Evolutionary conservation across 2,888 invertebrate species (phyloP), one percentile per base, ranked within the genome.

Genomic region (Drosophila hawaiiensis): DNA sequence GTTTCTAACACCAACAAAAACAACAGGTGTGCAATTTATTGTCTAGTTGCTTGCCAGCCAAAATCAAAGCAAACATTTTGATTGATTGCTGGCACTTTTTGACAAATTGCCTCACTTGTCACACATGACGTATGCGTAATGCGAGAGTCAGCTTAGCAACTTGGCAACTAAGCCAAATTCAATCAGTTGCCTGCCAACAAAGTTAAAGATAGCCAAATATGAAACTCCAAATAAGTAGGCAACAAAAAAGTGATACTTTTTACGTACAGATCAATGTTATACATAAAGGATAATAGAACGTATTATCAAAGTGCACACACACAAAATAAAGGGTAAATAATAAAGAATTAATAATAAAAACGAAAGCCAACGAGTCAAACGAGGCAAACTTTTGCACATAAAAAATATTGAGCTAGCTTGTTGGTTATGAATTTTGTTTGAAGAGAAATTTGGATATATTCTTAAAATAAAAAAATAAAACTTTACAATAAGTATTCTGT

Each of bases 101-200:
- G 33, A 54, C 56, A 54, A 29, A 37, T 61, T 39, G 41, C 43
- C 50, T 29, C 54, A 50, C 22, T 70, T 70, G 77, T 55, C 73
- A 53, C 52, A 66, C 75, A 25, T 53, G 77, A 39, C 80, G 80
- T 88, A 88, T 84, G 55, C 84, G 76, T 63, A 69, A 84, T 83
- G 53, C 54, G 39, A 9, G 31, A 31, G 47, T 25, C 62, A 50
- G 28, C 35, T 54, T 39, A 19, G 19, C 55, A 35, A 56, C 47
- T 54, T 39, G 22, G 19, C 55, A 35, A 56, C 47, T 31, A n/a
- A 41, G 10, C 35, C 41, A n/a, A 56, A 54, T 47, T 61, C 28
- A 60, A 43, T 47, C 55, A 35, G 35, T 3, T 39, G 41, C 54
- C 12, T 14, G 12, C 6, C 22, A 49, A n/a, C 37, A 43, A 41